Evolutionary conservation across 2,888 invertebrate genomes (phyloP), one percentile per base, ranked within the genome.

Genomic region (Pseudococcus viburni): DNA sequence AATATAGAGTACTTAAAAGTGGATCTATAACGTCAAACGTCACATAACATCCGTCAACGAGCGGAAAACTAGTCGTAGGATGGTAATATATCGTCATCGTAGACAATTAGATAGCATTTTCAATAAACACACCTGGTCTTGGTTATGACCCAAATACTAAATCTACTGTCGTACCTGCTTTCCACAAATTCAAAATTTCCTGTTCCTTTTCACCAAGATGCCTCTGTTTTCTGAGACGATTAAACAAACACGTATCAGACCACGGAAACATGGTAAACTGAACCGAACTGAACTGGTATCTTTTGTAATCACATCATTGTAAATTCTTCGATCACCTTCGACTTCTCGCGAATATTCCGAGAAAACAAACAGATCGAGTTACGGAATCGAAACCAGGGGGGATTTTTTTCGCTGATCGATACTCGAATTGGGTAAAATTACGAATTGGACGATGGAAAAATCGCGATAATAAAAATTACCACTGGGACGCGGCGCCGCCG

Each of bases 161-260:
- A 46, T 3, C 17, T 26, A 83, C 9, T 33, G 2, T 73, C 73
- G 92, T 92, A 89, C 89, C 89, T 89, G 89, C 64, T 84, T 89
- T 80, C 89, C 89, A 89, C 68, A 85, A 73, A 88, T 89, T 86
- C 88, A 89, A 89, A 88, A 89, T 88, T 55, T 89, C 89, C 85
- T 86, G 84, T 80, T 89, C 88, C 42, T 86, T 89, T 84, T 89
- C 84, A 22, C 88, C 77, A 17, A 88, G 68, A 85, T 68, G 73
- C 33, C 88, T 88, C 85, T 88, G 88, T 55, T 84, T 85, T 42
- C 39, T 85, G n/a, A 88, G 85, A 15, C 88, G 85, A 33, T 85
- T 84, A 85, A 88, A 88, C 33, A 88, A 73, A 51, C 88, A 88
- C 19, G 85, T 85, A 77, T 88, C 88, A 15, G 88, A 88, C 88